Base-by-base conservation (phyloP, 1,140 invertebrate species). In the Pogonomyrmex californicus region DNA sequence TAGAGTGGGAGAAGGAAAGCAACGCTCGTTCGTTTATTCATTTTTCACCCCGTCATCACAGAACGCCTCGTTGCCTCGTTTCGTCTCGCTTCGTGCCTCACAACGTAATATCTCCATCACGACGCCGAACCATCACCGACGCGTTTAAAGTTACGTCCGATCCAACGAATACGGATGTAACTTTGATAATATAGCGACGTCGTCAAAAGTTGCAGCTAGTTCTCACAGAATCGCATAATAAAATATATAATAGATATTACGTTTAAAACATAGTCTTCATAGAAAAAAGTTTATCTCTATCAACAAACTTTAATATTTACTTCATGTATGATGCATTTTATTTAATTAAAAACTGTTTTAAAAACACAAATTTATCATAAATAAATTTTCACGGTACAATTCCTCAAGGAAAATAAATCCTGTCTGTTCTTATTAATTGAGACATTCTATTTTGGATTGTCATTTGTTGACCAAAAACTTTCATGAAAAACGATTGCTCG, bases 1-100 rank as follows among this genome's bases (percentile, higher is more conserved):
- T 83, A 83, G 86, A 92, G 88, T 78, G 75, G 83, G 81, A 87
- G 77, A 79, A 38, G 77, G 89, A 71, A 85, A 85, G 73, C 82
- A 78, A 38, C 83, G 81, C 88, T 89, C 86, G 85, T 88, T 88
- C 85, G 85, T 88, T 93, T 91, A 92, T 93, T 93, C 93, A 87
- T 93, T 94, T 94, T 93, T 92, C 92, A 93, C 92, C 91, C 87
- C 87, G 87, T 91, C 90, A 87, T 87, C 86, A 23, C 23, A 71
- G 87, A 90, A 90, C 87, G 85, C 33, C n/a, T n/a, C 54, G 36
- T 66, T 66, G 63, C 63, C 63, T 23, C 63, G 63, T n/a, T 66
- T 65, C 14, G 60, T 14, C 49, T 41, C 66, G n/a, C 54, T 17
- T 60, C 68, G 54, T 36, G 44, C 54, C 58, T 81, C 83, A 68